A percentile compares a stretch with the other conserved stretches of the same genome.
phyloP scores from a whole-genome alignment of 2,888 invertebrate species.

The Pardosa pseudoannulata region DNA sequence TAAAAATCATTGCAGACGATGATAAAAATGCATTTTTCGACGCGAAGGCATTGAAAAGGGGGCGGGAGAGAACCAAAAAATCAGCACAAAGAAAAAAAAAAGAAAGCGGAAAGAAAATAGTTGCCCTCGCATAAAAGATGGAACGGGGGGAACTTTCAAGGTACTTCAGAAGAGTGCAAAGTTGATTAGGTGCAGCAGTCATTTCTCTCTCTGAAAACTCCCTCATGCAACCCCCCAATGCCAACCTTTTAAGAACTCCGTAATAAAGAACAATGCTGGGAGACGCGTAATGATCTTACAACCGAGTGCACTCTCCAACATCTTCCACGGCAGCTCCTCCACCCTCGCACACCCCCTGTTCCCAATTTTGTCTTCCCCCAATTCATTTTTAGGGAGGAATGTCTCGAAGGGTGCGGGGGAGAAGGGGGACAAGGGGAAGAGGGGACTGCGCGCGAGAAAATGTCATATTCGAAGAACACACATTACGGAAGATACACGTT shows the following conservation, averaged over 20 bases:
- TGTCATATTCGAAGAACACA: constrained; percentile 72
- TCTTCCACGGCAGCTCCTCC: no score
- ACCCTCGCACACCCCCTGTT: neutral
- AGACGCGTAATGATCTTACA: constrained; percentile 67
- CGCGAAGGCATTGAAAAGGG: constrained; percentile 37
- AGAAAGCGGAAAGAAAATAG: neutral
- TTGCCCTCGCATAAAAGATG: neutral
- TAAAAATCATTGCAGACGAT: constrained; percentile 48
- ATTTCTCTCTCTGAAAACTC: constrained; percentile 55
- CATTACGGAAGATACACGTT: constrained; percentile 71
- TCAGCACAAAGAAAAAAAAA: neutral
- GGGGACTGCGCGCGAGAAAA: constrained; percentile 46
- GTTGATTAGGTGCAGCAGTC: constrained; percentile 71
- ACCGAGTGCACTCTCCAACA: constrained; percentile 37
- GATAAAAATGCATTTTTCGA: constrained; percentile 67
- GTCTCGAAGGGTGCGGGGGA: neutral
- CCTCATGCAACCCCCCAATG: neutral
- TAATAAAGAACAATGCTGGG: constrained; percentile 64
- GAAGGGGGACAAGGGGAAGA: neutral
- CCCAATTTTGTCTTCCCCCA: constrained; percentile 31
- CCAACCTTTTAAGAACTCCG: constrained; percentile 64
- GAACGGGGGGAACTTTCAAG: constrained; percentile 30
- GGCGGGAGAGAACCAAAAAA: neutral
- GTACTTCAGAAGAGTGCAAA: constrained; percentile 67
- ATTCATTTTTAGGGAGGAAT: constrained; percentile 53